Percentiles rank a stretch among this genome's conserved stretches.
phyloP scores from a whole-genome alignment of 2,113 vertebrate species.

The Heterotis niloticus region DNA sequence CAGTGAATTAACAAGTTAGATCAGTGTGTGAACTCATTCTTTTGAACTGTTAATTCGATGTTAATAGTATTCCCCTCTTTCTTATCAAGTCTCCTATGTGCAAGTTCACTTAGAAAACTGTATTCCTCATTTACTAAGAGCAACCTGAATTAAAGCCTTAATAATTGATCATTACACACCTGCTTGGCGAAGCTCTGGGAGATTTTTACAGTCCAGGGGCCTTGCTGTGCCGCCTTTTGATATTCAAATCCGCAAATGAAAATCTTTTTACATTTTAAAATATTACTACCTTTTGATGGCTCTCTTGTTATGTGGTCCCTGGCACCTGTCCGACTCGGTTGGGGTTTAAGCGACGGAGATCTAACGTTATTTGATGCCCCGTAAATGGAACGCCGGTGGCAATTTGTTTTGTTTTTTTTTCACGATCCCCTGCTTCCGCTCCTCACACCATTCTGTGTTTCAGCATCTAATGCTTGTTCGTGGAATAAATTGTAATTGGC shows the following conservation, averaged over 20 bases:
- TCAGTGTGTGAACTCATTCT: conserved; percentile 99
- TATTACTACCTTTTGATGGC: conserved; percentile 74
- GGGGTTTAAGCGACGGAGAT: conserved; percentile 76
- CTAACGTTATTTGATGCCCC: conserved; percentile 90
- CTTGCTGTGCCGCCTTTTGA: conserved; percentile 86
- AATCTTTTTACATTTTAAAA: conserved; percentile 76
- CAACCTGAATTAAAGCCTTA: conserved; percentile 93
- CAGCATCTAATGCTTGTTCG: conserved; percentile 78
- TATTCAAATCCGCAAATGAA: conserved; percentile 97
- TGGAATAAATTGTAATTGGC: no score
- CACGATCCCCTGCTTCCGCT: conserved; percentile 61
- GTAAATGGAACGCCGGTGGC: conserved; percentile 93
- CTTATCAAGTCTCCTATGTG: conserved; percentile 76
- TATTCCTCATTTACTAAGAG: conserved; percentile 68
- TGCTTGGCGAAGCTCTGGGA: conserved; percentile 90
- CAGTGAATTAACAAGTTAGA: conserved; percentile 99
- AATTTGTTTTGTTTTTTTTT: conserved; percentile 84
- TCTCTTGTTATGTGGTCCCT: conserved; percentile 81
- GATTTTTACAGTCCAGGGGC: conserved; percentile 79
- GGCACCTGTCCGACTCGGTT: conserved; percentile 79
- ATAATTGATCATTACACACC: conserved; percentile 99
- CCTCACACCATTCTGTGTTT: conserved; percentile 70
- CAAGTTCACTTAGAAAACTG: conserved; percentile 76
- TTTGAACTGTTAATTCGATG: conserved; percentile 99
- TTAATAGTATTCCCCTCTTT: conserved; percentile 89